These are phyloP conservation scores for Sebastes miniatus DNA, from an alignment of 2,797 vertebrate genomes.

Conservation along the genomic window DNA sequence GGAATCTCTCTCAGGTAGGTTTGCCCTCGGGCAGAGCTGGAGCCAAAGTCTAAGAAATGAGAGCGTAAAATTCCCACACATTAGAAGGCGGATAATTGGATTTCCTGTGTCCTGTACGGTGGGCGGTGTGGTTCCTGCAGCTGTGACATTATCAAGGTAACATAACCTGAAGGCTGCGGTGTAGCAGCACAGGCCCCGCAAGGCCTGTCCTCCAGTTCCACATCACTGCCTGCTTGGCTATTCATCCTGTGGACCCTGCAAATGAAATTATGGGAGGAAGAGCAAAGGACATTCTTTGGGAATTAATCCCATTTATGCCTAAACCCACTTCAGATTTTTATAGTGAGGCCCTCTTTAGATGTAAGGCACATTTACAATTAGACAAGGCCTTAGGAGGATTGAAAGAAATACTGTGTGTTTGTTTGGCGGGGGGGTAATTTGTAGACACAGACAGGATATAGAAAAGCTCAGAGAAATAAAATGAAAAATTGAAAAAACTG, in stretches of 20 bases:
- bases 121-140: slow-evolving; percentile 72
- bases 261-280: slow-evolving; percentile 86
- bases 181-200: slow-evolving; percentile 66
- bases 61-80: slow-evolving; percentile 76
- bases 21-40: slow-evolving; percentile 51
- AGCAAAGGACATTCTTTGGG: slow-evolving; percentile 85
- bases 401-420: slow-evolving; percentile 49
- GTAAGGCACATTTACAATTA: slow-evolving; percentile 79
- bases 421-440: slow-evolving; percentile 59
- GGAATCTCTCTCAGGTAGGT: slow-evolving; percentile 60
- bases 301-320: slow-evolving; percentile 85
- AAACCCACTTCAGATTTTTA: slow-evolving; percentile 82
- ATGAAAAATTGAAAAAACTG: neutral
- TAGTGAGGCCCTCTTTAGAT: slow-evolving; percentile 74
- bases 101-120: slow-evolving; percentile 75
- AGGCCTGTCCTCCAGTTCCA: slow-evolving; percentile 78
- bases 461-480: neutral
- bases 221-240: slow-evolving; percentile 81
- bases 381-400: slow-evolving; percentile 66
- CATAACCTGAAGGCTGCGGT: slow-evolving; percentile 81
- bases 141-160: slow-evolving; percentile 85
- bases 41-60: slow-evolving; percentile 72
- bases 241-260: slow-evolving; percentile 82
- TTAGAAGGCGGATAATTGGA: slow-evolving; percentile 76
- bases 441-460: slow-evolving; percentile 27